Conservation (phyloP, 2,113 vertebrate genomes). For the Struthidea cinerea region DNA sequence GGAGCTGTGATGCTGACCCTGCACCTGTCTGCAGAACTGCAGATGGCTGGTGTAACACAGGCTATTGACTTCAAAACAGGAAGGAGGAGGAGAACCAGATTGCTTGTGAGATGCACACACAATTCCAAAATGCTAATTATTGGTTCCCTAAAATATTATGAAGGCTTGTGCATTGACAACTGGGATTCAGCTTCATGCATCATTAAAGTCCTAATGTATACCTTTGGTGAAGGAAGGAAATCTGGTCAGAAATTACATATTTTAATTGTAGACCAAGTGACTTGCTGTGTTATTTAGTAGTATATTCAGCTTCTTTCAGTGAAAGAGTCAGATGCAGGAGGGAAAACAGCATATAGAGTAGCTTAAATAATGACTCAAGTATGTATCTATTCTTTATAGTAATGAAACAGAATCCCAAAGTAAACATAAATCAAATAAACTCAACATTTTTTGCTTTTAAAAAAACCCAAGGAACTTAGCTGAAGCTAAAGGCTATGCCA, state of each 20-base stretch:
- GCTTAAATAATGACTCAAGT: neutral
- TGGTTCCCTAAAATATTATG: conserved; percentile 66
- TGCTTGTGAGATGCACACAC: conserved; percentile 60
- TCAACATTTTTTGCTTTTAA: neutral
- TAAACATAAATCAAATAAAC: neutral
- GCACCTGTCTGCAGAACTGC: conserved; percentile 70
- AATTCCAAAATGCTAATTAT: conserved; percentile 71
- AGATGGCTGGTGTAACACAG: conserved; percentile 72
- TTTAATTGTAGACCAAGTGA: neutral
- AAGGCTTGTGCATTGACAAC: conserved; percentile 42
- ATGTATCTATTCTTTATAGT: neutral
- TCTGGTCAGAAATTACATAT: conserved; percentile 20
- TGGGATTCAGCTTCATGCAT: conserved; percentile 47
- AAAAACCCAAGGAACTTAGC: neutral
- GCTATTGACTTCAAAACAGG: conserved; percentile 72
- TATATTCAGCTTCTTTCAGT: neutral
- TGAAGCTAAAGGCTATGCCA: neutral
- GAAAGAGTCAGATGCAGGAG: neutral
- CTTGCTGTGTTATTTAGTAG: neutral
- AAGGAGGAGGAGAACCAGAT: conserved; percentile 73
- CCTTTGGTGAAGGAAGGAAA: conserved; percentile 13
- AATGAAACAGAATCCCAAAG: neutral
- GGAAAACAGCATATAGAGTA: neutral
- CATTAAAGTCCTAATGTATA: conserved; percentile 54
- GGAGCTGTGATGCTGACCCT: conserved; percentile 62